A percentile compares a stretch with the other conserved stretches of the same genome.
Evolutionary conservation across 1,140 invertebrate species (phyloP).

Genomic region (Rhizoglyphus robini): DNA sequence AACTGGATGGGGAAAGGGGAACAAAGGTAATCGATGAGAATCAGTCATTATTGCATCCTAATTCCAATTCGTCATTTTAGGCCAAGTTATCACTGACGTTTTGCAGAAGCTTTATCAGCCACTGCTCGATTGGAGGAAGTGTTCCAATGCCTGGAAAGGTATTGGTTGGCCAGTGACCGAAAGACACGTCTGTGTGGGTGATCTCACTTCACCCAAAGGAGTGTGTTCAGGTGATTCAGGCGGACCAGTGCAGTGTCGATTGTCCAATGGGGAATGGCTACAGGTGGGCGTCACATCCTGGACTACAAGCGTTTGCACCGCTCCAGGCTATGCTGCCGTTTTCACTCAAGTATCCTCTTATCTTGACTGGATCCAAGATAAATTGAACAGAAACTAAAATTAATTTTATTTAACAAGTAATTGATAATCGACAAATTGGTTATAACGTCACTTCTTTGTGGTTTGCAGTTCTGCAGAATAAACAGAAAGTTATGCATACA

Average conservation of each 20-base stretch:
- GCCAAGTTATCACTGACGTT: not conserved
- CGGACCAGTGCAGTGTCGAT: conserved; percentile 54
- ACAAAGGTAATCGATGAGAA: not conserved
- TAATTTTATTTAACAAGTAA: too few species aligned
- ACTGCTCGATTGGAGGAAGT: not conserved
- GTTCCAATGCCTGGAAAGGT: conserved; percentile 8
- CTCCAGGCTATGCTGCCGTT: conserved; percentile 11
- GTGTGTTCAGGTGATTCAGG: conserved; percentile 34
- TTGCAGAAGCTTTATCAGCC: conserved; percentile 9
- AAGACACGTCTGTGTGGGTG: conserved; percentile 4
- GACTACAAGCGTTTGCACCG: conserved; percentile 42
- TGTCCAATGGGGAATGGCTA: conserved; percentile 48
- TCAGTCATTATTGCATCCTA: too few species aligned
- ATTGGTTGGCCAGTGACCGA: conserved; percentile 10
- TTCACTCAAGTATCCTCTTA: conserved; percentile 12
- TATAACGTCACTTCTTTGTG: too few species aligned
- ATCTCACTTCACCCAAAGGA: not conserved
- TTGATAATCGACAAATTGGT: too few species aligned
- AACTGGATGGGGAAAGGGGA: conserved; percentile 12
- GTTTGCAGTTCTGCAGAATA: too few species aligned
- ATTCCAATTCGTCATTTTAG: not conserved
- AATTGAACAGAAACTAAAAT: not conserved
- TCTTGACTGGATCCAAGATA: conserved; percentile 25
- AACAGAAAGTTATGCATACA: too few species aligned
- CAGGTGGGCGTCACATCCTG: conserved; percentile 71